Evolutionary conservation across 2,888 invertebrate genomes (phyloP), one percentile per base, ranked within the genome.

Genomic region (Xestia ashworthii): DNA sequence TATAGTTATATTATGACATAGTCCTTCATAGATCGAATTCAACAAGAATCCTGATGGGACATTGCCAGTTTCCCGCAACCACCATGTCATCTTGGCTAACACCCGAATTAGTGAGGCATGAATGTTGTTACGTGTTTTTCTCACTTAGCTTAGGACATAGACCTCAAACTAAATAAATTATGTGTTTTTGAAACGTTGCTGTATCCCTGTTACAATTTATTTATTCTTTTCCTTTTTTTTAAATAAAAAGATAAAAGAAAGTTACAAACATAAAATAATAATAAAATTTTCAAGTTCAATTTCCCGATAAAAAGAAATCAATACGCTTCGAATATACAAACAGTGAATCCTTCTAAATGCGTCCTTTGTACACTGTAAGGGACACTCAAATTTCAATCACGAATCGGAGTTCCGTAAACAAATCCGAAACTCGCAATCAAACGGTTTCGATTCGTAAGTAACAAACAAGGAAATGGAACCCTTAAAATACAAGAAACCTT

Each of bases 351-450:
- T 72, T 78, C 46, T 60, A 83, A 87, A 72, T 80, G 60, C 78
- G 69, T 66, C 60, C 78, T 86, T 87, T 87, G 75, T 81, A 72
- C 44, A 80, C 67, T 79, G 66, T 78, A 80, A 83, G 77, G 84
- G 82, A 84, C 85, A 88, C 89, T 91, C 84, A 84, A 90, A 88
- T 86, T 88, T 89, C 90, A 89, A 90, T 91, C 87, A 86, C 74
- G 74, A 84, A 80, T 74, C 78, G 79, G 81, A 85, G 83, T 87
- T 88, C 76, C 67, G 84, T 81, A 86, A 90, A 90, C 89, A 90
- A 87, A 83, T 82, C 67, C 48, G 25, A 74, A 82, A 82, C 66
- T 76, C 82, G 25, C 78, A 81, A 76, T 80, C 70, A 78, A 87
- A 78, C 68, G 69, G 62, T 83, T 83, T 87, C 83, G 78, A 85